These are phyloP conservation scores for Anseranas semipalmata DNA, from an alignment of 2,113 vertebrate species.

Conservation along the genomic window DNA sequence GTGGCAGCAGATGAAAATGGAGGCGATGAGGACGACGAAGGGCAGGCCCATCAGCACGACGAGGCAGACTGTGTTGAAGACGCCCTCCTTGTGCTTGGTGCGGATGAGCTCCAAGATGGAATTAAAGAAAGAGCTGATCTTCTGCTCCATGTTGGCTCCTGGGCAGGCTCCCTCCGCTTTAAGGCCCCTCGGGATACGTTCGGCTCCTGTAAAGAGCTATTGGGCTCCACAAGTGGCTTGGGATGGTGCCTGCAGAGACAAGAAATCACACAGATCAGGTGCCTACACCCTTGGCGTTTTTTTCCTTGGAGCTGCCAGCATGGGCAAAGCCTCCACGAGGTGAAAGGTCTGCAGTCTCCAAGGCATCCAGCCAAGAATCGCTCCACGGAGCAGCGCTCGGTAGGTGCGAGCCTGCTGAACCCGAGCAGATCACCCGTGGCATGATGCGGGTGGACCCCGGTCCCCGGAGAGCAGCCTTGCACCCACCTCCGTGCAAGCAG, in stretches of 20 bases:
- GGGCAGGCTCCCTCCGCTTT: not conserved
- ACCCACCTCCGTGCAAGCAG: not conserved
- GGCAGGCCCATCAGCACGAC: slow-evolving; percentile 86
- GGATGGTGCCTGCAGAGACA: not conserved
- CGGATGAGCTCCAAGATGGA: slow-evolving; percentile 81
- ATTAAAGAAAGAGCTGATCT: slow-evolving; percentile 82
- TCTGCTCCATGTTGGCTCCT: slow-evolving; percentile 67
- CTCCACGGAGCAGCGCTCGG: not conserved
- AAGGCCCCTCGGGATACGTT: not conserved
- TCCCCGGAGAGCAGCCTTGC: not conserved
- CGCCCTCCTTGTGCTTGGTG: slow-evolving; percentile 86
- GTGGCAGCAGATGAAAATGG: slow-evolving; percentile 89
- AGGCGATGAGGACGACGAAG: slow-evolving; percentile 77
- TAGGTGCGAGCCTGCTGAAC: not conserved
- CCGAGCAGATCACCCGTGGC: not conserved
- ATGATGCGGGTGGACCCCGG: not conserved
- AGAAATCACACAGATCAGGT: not conserved
- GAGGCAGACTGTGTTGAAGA: slow-evolving; percentile 91
- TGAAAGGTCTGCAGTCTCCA: not conserved
- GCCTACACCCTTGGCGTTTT: not conserved
- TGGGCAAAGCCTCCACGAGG: not conserved
- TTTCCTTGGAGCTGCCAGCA: not conserved
- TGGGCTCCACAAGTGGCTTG: not conserved
- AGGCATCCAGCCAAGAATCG: not conserved
- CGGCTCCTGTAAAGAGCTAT: not conserved